Conservation (phyloP, 1,140 invertebrate genomes). For the Bombus ignitus region DNA sequence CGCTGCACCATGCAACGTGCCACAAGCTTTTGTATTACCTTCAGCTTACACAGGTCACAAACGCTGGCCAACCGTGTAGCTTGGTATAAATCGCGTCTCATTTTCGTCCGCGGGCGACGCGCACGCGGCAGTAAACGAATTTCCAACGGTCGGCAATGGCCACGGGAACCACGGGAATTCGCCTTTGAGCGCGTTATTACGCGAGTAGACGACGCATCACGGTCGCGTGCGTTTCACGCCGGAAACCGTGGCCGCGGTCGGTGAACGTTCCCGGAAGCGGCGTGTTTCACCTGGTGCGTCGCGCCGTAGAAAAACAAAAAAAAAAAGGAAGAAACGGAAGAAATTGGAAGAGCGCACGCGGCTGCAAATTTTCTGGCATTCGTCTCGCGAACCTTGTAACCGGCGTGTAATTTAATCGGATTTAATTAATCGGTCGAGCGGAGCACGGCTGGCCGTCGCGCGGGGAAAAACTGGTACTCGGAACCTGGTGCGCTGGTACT, state of each 20-base stretch:
- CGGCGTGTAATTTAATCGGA: not conserved
- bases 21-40: too few relatives aligned
- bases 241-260: conserved; percentile 33
- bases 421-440: not conserved
- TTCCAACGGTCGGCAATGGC: not conserved
- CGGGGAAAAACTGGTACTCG: not conserved
- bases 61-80: not conserved
- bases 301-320: not conserved
- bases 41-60: not conserved
- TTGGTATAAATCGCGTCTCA: not conserved
- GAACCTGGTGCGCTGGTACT: not conserved
- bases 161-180: not conserved
- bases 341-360: too few relatives aligned
- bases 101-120: not conserved
- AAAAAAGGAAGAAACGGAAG: too few relatives aligned
- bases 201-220: conserved; percentile 1
- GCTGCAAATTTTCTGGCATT: not conserved
- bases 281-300: conserved; percentile 8
- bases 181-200: conserved; percentile 26
- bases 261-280: conserved; percentile 24
- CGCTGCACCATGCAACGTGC: not conserved
- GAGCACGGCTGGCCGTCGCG: not conserved
- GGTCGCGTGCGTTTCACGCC: conserved; percentile 16
- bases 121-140: not conserved
- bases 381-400: not conserved